Percentiles rank a stretch among this genome's conserved stretches.
phyloP scores from a whole-genome alignment of 2,113 vertebrate genomes.

The Zosterops hypoxanthus region DNA sequence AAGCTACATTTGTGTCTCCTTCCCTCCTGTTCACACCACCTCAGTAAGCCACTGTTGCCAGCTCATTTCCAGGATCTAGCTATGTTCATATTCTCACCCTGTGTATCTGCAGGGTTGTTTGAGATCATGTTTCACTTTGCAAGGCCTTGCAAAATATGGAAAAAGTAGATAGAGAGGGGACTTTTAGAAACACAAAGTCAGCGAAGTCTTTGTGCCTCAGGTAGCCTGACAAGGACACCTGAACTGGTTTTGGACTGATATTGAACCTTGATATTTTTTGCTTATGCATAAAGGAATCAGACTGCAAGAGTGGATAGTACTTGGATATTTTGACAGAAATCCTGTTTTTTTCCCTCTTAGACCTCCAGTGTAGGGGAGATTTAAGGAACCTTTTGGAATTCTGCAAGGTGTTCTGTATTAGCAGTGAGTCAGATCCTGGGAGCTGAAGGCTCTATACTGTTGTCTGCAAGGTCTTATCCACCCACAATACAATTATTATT shows the following conservation, averaged over 20 bases:
- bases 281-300: not conserved
- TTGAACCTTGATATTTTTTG: not conserved
- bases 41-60: not conserved
- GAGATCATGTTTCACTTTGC: not conserved
- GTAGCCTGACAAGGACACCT: not conserved
- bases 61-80: not conserved
- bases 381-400: not conserved
- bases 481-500: not conserved
- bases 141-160: not conserved
- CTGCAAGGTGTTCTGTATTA: not conserved
- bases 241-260: not conserved
- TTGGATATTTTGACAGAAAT: not conserved
- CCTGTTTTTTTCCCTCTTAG: not conserved
- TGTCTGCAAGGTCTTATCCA: not conserved
- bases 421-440: not conserved
- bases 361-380: not conserved
- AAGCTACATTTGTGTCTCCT: not conserved
- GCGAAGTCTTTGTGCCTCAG: not conserved
- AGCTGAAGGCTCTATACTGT: not conserved
- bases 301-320: not conserved
- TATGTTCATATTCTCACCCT: not conserved
- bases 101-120: not conserved
- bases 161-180: not conserved
- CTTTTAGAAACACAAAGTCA: not conserved
- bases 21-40: not conserved